phyloP scores from a whole-genome alignment of 2,888 invertebrate genomes.

The Gisinianus flammeolus region DNA sequence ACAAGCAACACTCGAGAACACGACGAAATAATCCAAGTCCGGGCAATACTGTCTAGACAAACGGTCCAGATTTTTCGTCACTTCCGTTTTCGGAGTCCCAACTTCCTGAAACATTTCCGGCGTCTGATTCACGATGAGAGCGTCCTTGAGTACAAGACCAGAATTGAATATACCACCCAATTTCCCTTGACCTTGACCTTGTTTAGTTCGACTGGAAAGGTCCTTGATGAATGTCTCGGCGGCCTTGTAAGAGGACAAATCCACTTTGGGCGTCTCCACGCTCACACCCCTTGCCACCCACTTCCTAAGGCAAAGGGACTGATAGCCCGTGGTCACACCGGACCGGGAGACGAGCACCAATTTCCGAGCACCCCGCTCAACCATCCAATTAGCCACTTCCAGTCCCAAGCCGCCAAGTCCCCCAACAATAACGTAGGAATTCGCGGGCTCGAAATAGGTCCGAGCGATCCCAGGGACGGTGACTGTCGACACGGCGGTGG shows the following conservation, averaged over 20 bases:
- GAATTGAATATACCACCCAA: constrained; percentile 92
- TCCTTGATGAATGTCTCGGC: constrained; percentile 1
- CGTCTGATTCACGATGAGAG: constrained; percentile 67
- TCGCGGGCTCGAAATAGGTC: constrained; percentile 66
- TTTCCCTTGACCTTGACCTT: too few relatives aligned
- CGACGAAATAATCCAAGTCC: too few relatives aligned
- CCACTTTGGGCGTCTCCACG: constrained; percentile 2
- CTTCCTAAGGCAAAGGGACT: constrained; percentile 24
- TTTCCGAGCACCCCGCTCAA: constrained; percentile 58
- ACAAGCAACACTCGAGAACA: constrained; percentile 90
- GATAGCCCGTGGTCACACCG: too few relatives aligned
- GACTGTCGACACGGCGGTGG: constrained; percentile 68
- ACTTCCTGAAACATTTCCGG: constrained; percentile 72
- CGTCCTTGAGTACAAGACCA: constrained; percentile 68
- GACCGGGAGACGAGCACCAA: constrained; percentile 32
- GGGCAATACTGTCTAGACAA: constrained; percentile 70
- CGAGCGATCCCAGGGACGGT: constrained; percentile 64
- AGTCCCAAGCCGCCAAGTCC: too few relatives aligned
- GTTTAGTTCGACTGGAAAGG: constrained; percentile 68
- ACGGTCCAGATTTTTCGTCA: constrained; percentile 77
- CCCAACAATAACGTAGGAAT: constrained; percentile 68
- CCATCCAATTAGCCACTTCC: too few relatives aligned
- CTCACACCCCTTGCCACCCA: constrained; percentile 7
- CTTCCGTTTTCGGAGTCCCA: constrained; percentile 77
- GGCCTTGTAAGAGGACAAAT: constrained; percentile 5